Evolutionary conservation across 2,113 vertebrate species (phyloP), one percentile per base, ranked within the genome.

Genomic region (Ochotona curzoniae): DNA sequence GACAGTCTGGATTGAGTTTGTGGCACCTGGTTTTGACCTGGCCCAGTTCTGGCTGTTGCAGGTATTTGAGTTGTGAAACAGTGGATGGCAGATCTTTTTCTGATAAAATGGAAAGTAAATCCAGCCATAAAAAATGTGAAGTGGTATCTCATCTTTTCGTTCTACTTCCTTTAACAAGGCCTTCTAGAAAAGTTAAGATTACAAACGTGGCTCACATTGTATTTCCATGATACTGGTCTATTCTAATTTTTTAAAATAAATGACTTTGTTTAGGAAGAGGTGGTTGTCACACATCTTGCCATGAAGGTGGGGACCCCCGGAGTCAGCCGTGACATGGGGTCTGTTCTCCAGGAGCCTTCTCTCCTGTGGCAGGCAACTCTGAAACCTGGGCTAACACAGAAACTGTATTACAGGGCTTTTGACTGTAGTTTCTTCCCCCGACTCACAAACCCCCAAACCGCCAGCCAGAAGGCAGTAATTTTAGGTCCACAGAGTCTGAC

Each of bases 401-500:
- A 66, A 23, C 66, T 28, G 8, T 17, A 35, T 91, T 47, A 23
- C 60, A 38, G n/a, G 49, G 11, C 11, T 87, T 93, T 49, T 30
- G 69, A 44, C 6, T 76, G 25, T 61, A 80, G 12, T 9, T 67
- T 6, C 14, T 21, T 7, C 32, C 6, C 38, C 38, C 38, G 38
- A 44, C 38, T n/a, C n/a, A n/a, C n/a, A n/a, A 2, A 25, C n/a
- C 25, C 26, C 54, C 14, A 18, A 18, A 66, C 89, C 28, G 60
- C 32, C 79, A 74, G 64, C 60, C 69, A 73, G 47, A 91, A 86
- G 82, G 87, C 18, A 2, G 74, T 76, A 85, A 86, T 89, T 90
- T 57, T 69, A 25, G 38, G 38, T 91, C 92, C 64, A 23, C 80
- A 75, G 75, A 83, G 30, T 89, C 92, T 95, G 74, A 74, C 69